Evolutionary conservation across 2,888 invertebrate species (phyloP).

Genomic region (Podabrus alpinus): DNA sequence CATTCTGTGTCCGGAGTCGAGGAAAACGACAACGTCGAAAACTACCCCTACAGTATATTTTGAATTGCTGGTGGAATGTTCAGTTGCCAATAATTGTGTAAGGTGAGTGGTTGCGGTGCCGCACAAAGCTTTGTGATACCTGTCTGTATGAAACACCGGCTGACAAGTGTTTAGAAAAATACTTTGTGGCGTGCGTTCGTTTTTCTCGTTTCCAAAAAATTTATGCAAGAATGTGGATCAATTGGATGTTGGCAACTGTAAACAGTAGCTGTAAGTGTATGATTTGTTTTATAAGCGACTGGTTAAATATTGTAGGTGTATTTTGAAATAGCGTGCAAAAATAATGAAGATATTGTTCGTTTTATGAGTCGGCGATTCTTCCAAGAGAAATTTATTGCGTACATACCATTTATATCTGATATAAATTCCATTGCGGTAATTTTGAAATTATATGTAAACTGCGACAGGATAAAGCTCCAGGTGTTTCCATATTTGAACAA

Average conservation of each 20-base stretch:
- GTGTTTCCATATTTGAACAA: background rate
- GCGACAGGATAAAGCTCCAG: background rate
- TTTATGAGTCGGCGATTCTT: constrained; percentile 6
- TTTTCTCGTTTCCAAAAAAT: constrained; percentile 26
- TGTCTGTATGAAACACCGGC: constrained; percentile 19
- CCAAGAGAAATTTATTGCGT: background rate
- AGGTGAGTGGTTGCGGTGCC: constrained; percentile 6
- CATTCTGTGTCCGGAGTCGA: background rate
- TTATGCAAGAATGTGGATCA: constrained; percentile 37
- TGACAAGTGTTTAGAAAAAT: constrained; percentile 14
- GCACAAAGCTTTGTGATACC: constrained; percentile 12
- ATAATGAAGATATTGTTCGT: constrained; percentile 14
- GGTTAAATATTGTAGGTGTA: constrained; percentile 18
- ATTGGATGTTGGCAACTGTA: constrained; percentile 33
- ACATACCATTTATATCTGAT: background rate
- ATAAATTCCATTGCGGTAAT: background rate
- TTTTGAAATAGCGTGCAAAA: constrained; percentile 7
- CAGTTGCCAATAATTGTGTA: constrained; percentile 19
- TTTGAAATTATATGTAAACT: background rate
- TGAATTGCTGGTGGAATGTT: constrained; percentile 8
- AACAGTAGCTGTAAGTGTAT: constrained; percentile 38
- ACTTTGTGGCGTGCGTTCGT: constrained; percentile 19
- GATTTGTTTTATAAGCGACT: constrained; percentile 23
- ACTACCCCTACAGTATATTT: constrained; percentile 13
- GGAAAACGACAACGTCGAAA: constrained; percentile 18